Conservation (phyloP, 2,113 vertebrate species). For the Eupsittula cactorum region DNA sequence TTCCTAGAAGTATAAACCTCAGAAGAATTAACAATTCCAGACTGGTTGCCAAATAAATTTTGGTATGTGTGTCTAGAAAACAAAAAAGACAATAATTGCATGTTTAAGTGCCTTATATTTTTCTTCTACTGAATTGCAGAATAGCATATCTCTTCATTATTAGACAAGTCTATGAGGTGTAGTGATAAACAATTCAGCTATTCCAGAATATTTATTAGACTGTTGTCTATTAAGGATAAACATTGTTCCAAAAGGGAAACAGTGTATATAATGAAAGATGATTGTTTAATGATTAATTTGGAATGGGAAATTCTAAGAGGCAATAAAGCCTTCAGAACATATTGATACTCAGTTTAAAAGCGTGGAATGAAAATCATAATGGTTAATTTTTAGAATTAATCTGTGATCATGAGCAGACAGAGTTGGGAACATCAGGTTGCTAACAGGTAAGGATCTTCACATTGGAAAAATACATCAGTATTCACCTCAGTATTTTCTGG, state of each 20-base stretch:
- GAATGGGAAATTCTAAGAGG: background rate
- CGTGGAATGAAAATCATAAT: background rate
- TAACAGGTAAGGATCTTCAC: background rate
- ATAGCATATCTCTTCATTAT: background rate
- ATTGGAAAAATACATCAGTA: background rate
- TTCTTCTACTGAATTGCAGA: background rate
- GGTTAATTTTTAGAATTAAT: slow-evolving; percentile 9
- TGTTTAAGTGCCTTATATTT: background rate
- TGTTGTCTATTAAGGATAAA: background rate
- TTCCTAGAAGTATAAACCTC: background rate
- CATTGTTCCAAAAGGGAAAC: background rate
- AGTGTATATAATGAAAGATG: background rate
- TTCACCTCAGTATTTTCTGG: background rate
- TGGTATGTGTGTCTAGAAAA: background rate
- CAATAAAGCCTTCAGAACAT: background rate
- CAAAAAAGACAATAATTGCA: background rate
- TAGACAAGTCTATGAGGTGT: background rate
- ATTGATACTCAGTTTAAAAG: background rate
- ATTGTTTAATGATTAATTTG: background rate
- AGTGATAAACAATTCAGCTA: background rate
- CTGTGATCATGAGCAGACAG: background rate
- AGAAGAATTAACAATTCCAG: background rate
- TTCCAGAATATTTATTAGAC: background rate
- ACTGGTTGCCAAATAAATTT: background rate
- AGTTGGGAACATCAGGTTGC: background rate